Evolutionary conservation across 1,140 invertebrate genomes (phyloP).

Genomic region (Penaeus vannamei): DNA sequence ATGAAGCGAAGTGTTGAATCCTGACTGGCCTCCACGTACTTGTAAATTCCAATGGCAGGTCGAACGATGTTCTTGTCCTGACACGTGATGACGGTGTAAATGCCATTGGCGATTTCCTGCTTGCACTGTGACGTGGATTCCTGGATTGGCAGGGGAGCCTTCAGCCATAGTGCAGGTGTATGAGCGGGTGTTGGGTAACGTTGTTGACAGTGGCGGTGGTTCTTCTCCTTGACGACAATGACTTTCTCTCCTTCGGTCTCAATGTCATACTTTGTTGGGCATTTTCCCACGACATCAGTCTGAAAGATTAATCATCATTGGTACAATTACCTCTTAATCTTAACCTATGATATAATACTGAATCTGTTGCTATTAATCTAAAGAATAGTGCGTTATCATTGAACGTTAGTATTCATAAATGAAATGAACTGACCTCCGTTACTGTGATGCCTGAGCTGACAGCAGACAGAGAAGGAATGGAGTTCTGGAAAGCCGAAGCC

Average conservation of each 20-base stretch:
- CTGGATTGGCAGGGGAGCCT: conserved; percentile 51
- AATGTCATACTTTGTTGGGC: conserved; percentile 54
- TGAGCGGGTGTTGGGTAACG: conserved; percentile 52
- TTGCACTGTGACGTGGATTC: conserved; percentile 52
- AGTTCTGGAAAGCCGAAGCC: conserved; percentile 58
- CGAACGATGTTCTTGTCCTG: conserved; percentile 52
- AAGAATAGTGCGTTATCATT: too few relatives aligned
- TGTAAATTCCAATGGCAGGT: conserved; percentile 48
- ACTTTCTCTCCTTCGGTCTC: conserved; percentile 44
- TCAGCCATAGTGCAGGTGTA: conserved; percentile 46
- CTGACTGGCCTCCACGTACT: conserved; percentile 50
- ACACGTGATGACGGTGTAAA: conserved; percentile 50
- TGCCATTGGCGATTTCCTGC: conserved; percentile 55
- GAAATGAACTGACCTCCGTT: conserved; percentile 40
- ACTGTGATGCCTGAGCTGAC: conserved; percentile 31
- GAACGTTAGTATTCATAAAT: too few relatives aligned
- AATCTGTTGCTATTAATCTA: too few relatives aligned
- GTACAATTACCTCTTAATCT: neutral
- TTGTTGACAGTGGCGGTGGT: conserved; percentile 55
- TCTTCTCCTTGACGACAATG: conserved; percentile 51
- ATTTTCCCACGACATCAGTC: conserved; percentile 60
- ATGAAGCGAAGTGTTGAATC: conserved; percentile 52
- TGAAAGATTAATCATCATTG: neutral
- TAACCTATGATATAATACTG: too few relatives aligned
- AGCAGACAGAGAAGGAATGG: conserved; percentile 44